phyloP scores from a whole-genome alignment of 2,888 invertebrate genomes.

The Melanostoma mellinum region DNA sequence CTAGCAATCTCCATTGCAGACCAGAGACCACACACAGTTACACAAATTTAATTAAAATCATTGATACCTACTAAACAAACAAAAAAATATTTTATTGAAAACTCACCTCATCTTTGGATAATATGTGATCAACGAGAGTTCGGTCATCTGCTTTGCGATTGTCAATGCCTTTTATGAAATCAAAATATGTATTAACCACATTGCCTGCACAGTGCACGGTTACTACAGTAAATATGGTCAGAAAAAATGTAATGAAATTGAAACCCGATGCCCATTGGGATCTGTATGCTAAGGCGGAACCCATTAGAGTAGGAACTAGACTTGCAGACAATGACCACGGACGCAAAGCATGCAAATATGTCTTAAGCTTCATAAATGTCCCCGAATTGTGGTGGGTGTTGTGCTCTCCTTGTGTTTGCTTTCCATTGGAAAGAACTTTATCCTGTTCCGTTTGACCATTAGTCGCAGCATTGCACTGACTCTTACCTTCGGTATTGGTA shows the following conservation, averaged over 20 bases:
- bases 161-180: slow-evolving; percentile 96
- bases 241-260: slow-evolving; percentile 89
- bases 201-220: slow-evolving; percentile 98
- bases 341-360: slow-evolving; percentile 93
- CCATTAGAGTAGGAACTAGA: slow-evolving; percentile 93
- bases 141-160: slow-evolving; percentile 96
- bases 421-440: slow-evolving; percentile 57
- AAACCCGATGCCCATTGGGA: slow-evolving; percentile 89
- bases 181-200: slow-evolving; percentile 97
- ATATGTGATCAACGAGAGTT: slow-evolving; percentile 95
- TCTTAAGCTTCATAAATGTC: slow-evolving; percentile 92
- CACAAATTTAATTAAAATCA: neutral
- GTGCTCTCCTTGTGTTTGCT: slow-evolving; percentile 29
- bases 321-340: slow-evolving; percentile 98
- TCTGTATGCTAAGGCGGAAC: slow-evolving; percentile 94
- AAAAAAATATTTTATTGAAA: neutral
- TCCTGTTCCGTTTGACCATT: slow-evolving; percentile 54
- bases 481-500: slow-evolving; percentile 72
- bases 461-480: slow-evolving; percentile 63
- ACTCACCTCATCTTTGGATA: slow-evolving; percentile 87
- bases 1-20: slow-evolving; percentile 10
- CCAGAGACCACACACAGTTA: neutral
- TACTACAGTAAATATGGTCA: slow-evolving; percentile 93
- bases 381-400: slow-evolving; percentile 74
- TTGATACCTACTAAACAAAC: slow-evolving; percentile 33